Evolutionary conservation across 2,113 vertebrate species (phyloP), one percentile per base, ranked within the genome.

Genomic region (Pelmatolapia mariae): DNA sequence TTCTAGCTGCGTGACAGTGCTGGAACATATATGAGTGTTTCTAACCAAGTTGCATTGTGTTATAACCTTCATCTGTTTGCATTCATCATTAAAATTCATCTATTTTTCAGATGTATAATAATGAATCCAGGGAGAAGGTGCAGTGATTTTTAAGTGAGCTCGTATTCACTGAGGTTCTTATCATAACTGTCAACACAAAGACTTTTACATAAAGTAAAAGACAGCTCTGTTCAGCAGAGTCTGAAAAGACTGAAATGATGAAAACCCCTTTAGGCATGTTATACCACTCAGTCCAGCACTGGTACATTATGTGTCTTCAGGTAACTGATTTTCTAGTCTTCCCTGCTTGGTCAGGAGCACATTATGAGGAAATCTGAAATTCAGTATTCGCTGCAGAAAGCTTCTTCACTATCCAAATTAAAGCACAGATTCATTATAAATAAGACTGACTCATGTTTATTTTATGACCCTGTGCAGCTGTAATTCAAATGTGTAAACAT

Each of bases 401-500:
- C 22, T 79, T n/a, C 26, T 38, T 40, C 19, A 12, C 66, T 7
- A 63, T 88, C 66, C 43, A 78, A 93, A 89, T 83, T 56, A 86
- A 84, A 92, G 12, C 29, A 45, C 18, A 24, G 38, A 90, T 87
- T 81, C 66, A 86, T 91, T 80, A 79, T 80, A 40, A 89, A 82
- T 88, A 84, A 73, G 54, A 79, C 26, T 11, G 59, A 56, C 10
- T 87, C 79, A 63, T 89, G 53, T 83, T 91, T 87, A 87, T 91
- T 91, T 89, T 63, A 91, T 89, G 53, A 84, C 36, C n/a, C 45
- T 16, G 10, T 79, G 80, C 31, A 36, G 61, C 84, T 56, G 19
- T 86, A 80, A 71, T 84, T 91, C 66, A 63, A 81, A 89, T 89
- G 76, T 90, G 88, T 86, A 85, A 92, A 89, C 86, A 81, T 82